Conservation (phyloP, 2,113 vertebrate genomes). For the Falco punctatus region DNA sequence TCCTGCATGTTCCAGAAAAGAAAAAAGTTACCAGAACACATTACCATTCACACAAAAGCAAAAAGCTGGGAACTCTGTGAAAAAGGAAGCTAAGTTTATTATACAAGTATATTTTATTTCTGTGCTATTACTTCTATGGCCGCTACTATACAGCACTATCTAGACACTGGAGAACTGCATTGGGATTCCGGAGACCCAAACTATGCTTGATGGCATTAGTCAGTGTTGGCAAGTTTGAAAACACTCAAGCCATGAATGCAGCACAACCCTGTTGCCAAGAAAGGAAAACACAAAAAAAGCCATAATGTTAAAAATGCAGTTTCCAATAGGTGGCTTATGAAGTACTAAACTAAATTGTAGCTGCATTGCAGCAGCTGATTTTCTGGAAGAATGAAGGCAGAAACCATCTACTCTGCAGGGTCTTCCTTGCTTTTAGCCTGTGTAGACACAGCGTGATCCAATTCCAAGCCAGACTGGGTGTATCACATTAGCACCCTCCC, state of each 20-base stretch:
- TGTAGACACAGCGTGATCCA: fast-evolving
- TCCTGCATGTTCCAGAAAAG: background rate
- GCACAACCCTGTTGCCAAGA: background rate
- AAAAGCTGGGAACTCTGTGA: background rate
- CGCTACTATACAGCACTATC: background rate
- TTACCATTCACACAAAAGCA: background rate
- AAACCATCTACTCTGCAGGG: background rate
- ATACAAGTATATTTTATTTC: background rate
- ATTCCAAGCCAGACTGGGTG: background rate
- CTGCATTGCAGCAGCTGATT: background rate
- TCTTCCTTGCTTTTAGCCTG: background rate
- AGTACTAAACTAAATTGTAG: background rate
- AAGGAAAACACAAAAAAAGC: background rate
- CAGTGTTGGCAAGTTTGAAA: background rate
- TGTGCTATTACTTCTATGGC: background rate
- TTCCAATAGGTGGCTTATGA: background rate
- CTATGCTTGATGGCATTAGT: background rate
- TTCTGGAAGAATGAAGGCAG: background rate
- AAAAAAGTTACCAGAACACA: background rate
- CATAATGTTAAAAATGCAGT: background rate
- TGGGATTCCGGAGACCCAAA: background rate
- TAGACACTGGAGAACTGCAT: background rate
- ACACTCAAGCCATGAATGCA: background rate
- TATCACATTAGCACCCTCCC: background rate
- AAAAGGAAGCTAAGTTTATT: background rate